Evolutionary conservation across 2,888 invertebrate species (phyloP).

Genomic region (Chalcis sispes): DNA sequence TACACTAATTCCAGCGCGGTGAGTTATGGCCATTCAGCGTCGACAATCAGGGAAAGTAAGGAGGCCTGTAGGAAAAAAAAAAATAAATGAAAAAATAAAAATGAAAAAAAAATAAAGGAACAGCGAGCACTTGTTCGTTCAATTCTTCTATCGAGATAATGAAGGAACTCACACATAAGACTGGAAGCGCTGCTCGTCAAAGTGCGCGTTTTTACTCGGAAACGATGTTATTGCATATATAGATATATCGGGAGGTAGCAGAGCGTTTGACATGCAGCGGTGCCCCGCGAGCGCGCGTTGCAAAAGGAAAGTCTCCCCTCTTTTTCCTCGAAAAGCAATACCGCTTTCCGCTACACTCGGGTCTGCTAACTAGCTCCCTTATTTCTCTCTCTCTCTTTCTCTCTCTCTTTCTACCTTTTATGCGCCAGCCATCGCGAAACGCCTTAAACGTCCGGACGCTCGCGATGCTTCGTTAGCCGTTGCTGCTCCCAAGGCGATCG

Average conservation of each 20-base stretch:
- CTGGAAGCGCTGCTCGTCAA: neutral
- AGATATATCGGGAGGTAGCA: neutral
- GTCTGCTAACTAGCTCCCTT: too few species aligned
- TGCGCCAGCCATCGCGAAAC: conserved; percentile 19
- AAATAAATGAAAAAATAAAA: too few species aligned
- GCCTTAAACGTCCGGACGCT: conserved; percentile 21
- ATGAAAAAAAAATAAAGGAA: conserved; percentile 13
- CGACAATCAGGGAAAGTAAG: conserved; percentile 20
- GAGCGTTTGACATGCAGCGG: conserved; percentile 39
- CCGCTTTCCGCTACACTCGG: conserved; percentile 36
- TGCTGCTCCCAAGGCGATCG: conserved; percentile 9
- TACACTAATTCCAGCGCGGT: conserved; percentile 26
- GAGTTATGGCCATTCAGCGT: too few species aligned
- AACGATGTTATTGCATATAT: conserved; percentile 25
- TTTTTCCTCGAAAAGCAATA: conserved; percentile 55
- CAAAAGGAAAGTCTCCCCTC: conserved; percentile 28
- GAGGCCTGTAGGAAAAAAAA: neutral
- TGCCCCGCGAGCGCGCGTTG: neutral
- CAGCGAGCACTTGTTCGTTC: conserved; percentile 19
- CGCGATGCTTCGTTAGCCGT: conserved; percentile 27
- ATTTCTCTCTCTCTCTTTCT: neutral
- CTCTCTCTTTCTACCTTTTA: too few species aligned
- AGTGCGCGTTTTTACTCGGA: conserved; percentile 42
- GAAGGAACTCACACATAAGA: conserved; percentile 29
- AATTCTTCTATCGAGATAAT: conserved; percentile 44